phyloP scores from a whole-genome alignment of 2,888 invertebrate genomes.

The Athetis lepigone region DNA sequence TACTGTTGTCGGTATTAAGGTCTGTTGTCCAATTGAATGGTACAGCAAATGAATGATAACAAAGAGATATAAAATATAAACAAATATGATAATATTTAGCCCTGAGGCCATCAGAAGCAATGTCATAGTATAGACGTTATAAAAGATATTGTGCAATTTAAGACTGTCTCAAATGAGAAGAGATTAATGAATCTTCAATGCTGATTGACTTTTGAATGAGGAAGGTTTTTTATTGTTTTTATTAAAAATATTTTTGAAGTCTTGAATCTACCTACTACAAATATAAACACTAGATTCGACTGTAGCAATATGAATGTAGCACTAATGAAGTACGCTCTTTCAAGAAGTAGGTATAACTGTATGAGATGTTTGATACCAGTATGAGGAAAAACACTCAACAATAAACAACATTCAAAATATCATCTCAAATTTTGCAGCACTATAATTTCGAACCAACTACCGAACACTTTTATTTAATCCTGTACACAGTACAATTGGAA shows the following conservation, averaged over 20 bases:
- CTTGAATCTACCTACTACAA: background rate
- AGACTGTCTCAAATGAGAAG: slow-evolving; percentile 50
- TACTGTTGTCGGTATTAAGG: slow-evolving; percentile 62
- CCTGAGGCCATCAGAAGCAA: slow-evolving; percentile 52
- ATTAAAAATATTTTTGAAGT: slow-evolving; percentile 16
- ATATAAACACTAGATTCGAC: slow-evolving; percentile 21
- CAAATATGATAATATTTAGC: slow-evolving; percentile 40
- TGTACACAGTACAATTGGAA: slow-evolving; percentile 48
- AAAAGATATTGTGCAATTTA: slow-evolving; percentile 46
- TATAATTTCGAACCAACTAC: slow-evolving; percentile 53
- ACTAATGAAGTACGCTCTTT: slow-evolving; percentile 34
- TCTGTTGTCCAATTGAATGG: slow-evolving; percentile 74
- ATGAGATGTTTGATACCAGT: slow-evolving; percentile 2
- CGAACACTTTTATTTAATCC: slow-evolving; percentile 59
- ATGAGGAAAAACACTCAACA: background rate
- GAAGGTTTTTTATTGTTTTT: slow-evolving; percentile 34
- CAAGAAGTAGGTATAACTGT: background rate
- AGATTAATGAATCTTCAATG: slow-evolving; percentile 54
- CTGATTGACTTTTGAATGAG: slow-evolving; percentile 47
- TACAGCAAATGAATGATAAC: slow-evolving; percentile 59
- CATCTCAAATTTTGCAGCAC: slow-evolving; percentile 20
- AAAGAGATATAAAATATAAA: slow-evolving; percentile 56
- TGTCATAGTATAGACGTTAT: slow-evolving; percentile 46
- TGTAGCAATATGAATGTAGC: slow-evolving; percentile 30
- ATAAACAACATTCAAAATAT: background rate